These are phyloP conservation scores for Leptopilina clavipes DNA, from an alignment of 1,140 invertebrate genomes.

Conservation along the genomic window DNA sequence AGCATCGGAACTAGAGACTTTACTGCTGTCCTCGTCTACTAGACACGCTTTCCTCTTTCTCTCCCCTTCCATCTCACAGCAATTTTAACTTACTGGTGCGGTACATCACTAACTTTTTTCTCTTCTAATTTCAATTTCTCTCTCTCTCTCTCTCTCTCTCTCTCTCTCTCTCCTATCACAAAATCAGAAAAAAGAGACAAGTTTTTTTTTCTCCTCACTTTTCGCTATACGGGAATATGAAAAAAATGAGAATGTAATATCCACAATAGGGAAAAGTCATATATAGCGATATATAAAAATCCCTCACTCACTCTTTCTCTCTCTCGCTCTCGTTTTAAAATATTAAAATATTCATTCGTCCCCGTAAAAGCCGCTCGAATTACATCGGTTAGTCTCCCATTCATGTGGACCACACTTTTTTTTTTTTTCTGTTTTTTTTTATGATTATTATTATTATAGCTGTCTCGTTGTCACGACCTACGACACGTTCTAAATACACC, in stretches of 20 bases:
- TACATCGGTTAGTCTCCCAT: slow-evolving; percentile 68
- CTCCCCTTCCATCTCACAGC: slow-evolving; percentile 8
- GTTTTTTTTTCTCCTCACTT: too few relatives aligned
- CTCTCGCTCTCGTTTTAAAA: slow-evolving; percentile 67
- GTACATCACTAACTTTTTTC: slow-evolving; percentile 33
- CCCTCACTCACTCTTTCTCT: slow-evolving; percentile 70
- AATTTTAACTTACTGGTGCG: not conserved
- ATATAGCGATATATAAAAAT: slow-evolving; percentile 76
- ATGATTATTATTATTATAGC: slow-evolving; percentile 46
- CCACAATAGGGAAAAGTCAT: slow-evolving; percentile 75
- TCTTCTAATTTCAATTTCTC: slow-evolving; percentile 36
- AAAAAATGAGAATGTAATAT: too few relatives aligned
- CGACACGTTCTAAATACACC: slow-evolving; percentile 66
- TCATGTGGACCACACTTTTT: slow-evolving; percentile 58
- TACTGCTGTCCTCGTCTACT: too few relatives aligned
- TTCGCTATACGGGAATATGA: too few relatives aligned
- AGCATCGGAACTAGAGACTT: not conserved
- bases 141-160: slow-evolving; percentile 38
- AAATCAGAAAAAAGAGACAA: too few relatives aligned
- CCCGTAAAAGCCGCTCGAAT: slow-evolving; percentile 68
- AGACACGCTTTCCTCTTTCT: not conserved
- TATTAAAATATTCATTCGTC: slow-evolving; percentile 74
- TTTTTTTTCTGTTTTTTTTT: too few relatives aligned
- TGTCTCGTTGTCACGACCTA: slow-evolving; percentile 64
- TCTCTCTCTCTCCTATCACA: too few relatives aligned